Evolutionary conservation across 2,888 invertebrate species (phyloP), one percentile per base, ranked within the genome.

Genomic region (Lasioglossum lativentre): DNA sequence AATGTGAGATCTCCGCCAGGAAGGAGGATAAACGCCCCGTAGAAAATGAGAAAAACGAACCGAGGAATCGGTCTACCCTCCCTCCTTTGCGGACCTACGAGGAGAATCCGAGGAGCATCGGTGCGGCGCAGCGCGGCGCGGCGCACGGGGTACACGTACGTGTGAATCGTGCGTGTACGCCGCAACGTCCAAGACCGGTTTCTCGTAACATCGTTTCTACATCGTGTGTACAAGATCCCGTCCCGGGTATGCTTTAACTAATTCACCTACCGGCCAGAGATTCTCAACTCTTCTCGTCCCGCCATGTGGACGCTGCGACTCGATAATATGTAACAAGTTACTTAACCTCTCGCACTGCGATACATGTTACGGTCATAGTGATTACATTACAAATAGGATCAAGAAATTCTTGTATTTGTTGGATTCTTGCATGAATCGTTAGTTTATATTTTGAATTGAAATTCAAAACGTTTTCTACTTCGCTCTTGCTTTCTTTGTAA

Each of bases 181-280:
- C 75, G 34, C n/a, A n/a, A n/a, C n/a, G 82, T 83, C 84, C 89
- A 89, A 93, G 92, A 93, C 93, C 93, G 93, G 93, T 93, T 93
- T 92, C 92, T 90, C 90, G 90, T 92, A 92, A 93, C 92, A 92
- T 87, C 89, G 91, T 91, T 92, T 89, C 91, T 90, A 93, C 93
- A 93, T 93, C 92, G 92, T 93, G 93, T 93, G 91, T 93, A 94
- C 93, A 93, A 93, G 92, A 87, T 86, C 82, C 88, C 70, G 79
- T 76, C 27, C 85, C 68, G 90, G 90, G 88, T 89, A 90, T 92
- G 89, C 91, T 89, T 93, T 91, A 92, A 93, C 93, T 93, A 93
- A 93, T 93, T 93, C 92, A 90, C 86, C 87, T 80, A 86, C 83
- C 80, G 71, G 71, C 3, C 47, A 86, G 85, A 82, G 90, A 71